Base-by-base conservation (phyloP, 1,140 invertebrate species). In the Saccostrea cuccullata region DNA sequence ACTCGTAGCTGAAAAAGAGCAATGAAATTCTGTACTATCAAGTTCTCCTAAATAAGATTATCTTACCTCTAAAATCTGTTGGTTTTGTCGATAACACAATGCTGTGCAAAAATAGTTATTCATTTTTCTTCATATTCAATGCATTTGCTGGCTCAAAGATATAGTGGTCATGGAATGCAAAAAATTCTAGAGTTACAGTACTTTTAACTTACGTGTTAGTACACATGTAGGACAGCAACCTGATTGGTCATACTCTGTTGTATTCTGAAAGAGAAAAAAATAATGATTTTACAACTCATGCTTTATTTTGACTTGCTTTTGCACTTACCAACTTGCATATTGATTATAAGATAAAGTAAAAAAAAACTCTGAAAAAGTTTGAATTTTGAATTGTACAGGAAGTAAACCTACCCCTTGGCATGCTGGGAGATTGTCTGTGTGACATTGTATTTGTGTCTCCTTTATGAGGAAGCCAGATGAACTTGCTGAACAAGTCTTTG, bases 141-240 rank as follows among this genome's bases (percentile, higher is more conserved):
- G 47, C 9, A 47, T 47, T 47, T 47, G 6, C 47, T 9, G 5
- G 5, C 5, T 8, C 0, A 47, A 47, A 47, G 2, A 47, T 47
- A 47, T 0, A 8, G 47, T 47, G 47, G 5, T 47, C 9, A 47
- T 47, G 47, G 47, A 8, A 8, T 47, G 9, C 47, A 47, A 47
- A 9, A 3, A 47, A 47, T 47, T 47, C 47, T 9, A 6, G 47
- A 47, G 47, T 47, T 3, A 47, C 47, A n/a, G n/a, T 36, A 17
- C 0, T n/a, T 15, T n/a, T 58, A 40, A 90, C 87, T 91, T 89
- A 92, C 89, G 67, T 88, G 64, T 88, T 12, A 90, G 84, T 13
- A 91, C 67, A 86, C 92, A 92, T 13, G 60, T 90, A 23, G 82
- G 85, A 85, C 92, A 92, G 84, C 92, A 92, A 82, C 91, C 91